phyloP scores from a whole-genome alignment of 2,113 vertebrate genomes.

The Myiozetetes cayanensis region DNA sequence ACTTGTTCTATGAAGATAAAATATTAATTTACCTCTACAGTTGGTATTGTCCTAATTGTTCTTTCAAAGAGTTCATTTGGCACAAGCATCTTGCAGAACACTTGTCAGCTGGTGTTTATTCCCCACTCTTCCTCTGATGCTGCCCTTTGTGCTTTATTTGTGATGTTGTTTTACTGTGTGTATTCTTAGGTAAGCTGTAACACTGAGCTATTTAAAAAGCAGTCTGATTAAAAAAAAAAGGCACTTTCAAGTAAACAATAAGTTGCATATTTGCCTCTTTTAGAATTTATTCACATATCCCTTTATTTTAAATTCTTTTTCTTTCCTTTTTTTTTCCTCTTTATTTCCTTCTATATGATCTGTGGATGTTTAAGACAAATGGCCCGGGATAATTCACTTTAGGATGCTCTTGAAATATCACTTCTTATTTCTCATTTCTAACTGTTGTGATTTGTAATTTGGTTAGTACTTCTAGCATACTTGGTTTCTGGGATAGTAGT shows the following conservation, averaged over 20 bases:
- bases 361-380: background rate
- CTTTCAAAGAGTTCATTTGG: background rate
- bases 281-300: background rate
- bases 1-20: background rate
- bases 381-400: background rate
- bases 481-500: background rate
- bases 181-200: background rate
- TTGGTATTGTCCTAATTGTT: background rate
- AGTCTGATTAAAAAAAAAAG: background rate
- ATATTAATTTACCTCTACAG: background rate
- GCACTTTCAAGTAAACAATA: background rate
- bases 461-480: background rate
- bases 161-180: background rate
- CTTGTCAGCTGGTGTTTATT: background rate
- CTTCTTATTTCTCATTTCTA: background rate
- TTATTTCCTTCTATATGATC: fast-evolving
- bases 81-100: background rate
- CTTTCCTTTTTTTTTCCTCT: background rate
- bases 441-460: background rate
- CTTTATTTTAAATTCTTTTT: background rate
- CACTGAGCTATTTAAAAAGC: background rate
- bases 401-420: background rate
- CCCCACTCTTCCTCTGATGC: background rate
- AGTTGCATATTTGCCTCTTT: background rate
- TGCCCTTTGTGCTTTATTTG: background rate